A percentile compares a stretch with the other conserved stretches of the same genome.
Conservation (phyloP, 1,140 invertebrate species). For the Saccostrea glomerata region DNA sequence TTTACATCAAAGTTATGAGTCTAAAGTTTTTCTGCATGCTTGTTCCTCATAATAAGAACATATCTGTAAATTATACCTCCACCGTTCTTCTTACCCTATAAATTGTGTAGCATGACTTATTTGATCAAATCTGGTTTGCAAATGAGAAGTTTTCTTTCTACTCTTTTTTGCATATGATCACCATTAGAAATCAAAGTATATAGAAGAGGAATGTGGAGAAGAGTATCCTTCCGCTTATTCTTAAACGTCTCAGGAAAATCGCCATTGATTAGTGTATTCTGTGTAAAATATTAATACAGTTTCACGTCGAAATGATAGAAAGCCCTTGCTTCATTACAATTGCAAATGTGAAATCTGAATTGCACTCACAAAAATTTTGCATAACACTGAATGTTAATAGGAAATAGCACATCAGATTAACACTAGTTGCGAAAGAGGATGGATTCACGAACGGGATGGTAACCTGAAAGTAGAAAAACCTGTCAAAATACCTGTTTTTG, state of each 20-base stretch:
- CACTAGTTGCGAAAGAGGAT: conserved; percentile 18
- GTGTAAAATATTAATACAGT: conserved; percentile 45
- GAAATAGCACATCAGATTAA: conserved; percentile 39
- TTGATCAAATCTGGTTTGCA: conserved; percentile 45
- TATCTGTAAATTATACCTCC: not conserved
- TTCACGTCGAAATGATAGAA: conserved; percentile 32
- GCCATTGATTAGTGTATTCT: conserved; percentile 24
- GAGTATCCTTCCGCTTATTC: conserved; percentile 22
- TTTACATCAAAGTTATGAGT: too few relatives aligned
- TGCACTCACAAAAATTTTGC: conserved; percentile 45
- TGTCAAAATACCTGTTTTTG: not conserved
- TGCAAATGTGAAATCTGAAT: conserved; percentile 44
- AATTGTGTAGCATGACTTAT: conserved; percentile 34
- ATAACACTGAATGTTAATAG: conserved; percentile 43
- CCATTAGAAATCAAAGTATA: conserved; percentile 43
- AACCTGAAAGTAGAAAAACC: not conserved
- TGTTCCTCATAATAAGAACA: not conserved
- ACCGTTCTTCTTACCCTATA: not conserved
- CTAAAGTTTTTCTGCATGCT: not conserved
- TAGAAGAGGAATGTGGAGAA: not conserved
- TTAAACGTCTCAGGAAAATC: conserved; percentile 38
- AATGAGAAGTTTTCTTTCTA: conserved; percentile 36
- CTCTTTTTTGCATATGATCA: conserved; percentile 40
- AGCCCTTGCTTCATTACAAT: conserved; percentile 40
- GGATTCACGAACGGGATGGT: conserved; percentile 9